A percentile compares a stretch with the other conserved stretches of the same genome.
Evolutionary conservation across 2,797 vertebrate species (phyloP).

Genomic region (Dipus sagitta): DNA sequence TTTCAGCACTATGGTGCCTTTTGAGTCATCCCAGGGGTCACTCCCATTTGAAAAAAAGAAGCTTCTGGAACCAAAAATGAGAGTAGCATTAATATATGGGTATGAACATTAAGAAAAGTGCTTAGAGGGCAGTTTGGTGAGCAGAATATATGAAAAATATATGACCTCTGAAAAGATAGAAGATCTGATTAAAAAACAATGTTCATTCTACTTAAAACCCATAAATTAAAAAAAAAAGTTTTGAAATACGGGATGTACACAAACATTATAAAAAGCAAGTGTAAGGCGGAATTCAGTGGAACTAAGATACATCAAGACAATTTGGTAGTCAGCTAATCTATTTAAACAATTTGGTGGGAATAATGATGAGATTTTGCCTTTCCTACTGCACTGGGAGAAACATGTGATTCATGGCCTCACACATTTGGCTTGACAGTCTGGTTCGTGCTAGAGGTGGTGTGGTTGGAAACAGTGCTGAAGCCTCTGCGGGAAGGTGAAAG

Average conservation of each 20-base stretch:
- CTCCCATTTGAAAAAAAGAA: slow-evolving; percentile 49
- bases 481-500: neutral
- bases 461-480: neutral
- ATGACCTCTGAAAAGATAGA: no score
- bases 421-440: neutral
- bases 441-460: neutral
- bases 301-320: neutral
- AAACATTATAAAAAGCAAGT: neutral
- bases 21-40: no score
- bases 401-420: neutral
- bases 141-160: no score
- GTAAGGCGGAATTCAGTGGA: neutral
- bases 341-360: neutral
- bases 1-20: no score
- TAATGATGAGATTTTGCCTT: no score
- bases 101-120: no score
- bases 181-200: no score
- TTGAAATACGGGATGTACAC: neutral
- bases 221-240: slow-evolving; percentile 12
- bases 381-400: neutral
- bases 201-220: neutral
- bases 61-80: no score
- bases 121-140: no score
- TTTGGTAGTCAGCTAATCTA: neutral
- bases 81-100: no score